Conservation (phyloP, 2,797 vertebrate species). For the Bovichtus variegatus region DNA sequence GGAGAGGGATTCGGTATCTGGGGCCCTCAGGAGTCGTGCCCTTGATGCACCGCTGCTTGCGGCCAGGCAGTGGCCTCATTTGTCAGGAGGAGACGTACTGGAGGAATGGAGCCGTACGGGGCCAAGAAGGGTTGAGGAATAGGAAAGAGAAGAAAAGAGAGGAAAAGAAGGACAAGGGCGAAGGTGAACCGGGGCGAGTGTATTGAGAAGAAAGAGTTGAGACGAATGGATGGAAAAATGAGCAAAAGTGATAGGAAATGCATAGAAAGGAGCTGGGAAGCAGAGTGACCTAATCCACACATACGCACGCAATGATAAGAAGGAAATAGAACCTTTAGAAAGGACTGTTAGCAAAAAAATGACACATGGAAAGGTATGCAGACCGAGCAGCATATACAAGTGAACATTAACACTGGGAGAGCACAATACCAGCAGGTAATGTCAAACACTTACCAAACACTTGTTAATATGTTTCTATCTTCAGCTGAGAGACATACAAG, state of each 20-base stretch:
- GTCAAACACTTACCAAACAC: background rate
- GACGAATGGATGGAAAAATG: conserved; percentile 14
- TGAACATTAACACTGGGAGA: too few species aligned
- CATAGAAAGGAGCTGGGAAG: background rate
- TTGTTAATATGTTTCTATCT: background rate
- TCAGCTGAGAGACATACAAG: background rate
- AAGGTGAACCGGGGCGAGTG: conserved; percentile 35
- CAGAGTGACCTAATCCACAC: background rate
- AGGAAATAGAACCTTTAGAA: conserved; percentile 9
- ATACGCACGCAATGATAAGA: background rate
- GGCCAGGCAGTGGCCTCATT: conserved; percentile 57
- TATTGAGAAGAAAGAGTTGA: conserved; percentile 19
- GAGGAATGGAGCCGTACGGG: conserved; percentile 1
- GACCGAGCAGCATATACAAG: background rate
- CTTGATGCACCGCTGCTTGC: conserved; percentile 48
- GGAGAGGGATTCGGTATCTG: conserved; percentile 24
- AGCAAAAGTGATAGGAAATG: conserved; percentile 12
- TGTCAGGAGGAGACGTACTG: conserved; percentile 48
- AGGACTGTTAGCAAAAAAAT: background rate
- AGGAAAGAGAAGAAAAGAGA: conserved; percentile 6
- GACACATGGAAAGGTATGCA: background rate
- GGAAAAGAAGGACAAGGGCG: conserved; percentile 34
- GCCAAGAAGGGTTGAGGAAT: conserved; percentile 7
- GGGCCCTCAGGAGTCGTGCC: conserved; percentile 37
- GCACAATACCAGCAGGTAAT: too few species aligned